Evolutionary conservation across 2,797 vertebrate species (phyloP).

Genomic region (Rhyacichthys aspro): DNA sequence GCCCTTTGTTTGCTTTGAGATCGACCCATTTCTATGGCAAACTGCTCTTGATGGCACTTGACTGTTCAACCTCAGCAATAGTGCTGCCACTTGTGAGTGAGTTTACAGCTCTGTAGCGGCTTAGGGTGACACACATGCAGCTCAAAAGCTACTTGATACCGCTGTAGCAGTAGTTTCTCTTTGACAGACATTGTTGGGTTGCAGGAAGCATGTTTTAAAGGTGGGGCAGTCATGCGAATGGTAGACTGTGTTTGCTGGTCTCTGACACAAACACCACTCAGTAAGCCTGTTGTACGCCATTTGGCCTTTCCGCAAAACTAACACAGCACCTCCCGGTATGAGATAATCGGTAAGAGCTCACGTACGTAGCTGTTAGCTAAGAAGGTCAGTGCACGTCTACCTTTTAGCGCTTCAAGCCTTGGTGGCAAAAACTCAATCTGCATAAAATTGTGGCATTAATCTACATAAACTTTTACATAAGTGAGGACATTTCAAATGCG

Average conservation of each 20-base stretch:
- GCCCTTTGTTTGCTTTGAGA: constrained; percentile 78
- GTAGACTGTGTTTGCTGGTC: neutral
- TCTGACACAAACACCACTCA: constrained; percentile 33
- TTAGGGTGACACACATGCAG: constrained; percentile 49
- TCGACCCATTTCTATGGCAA: constrained; percentile 69
- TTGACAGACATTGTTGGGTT: constrained; percentile 52
- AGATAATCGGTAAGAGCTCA: constrained; percentile 63
- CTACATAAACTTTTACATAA: constrained; percentile 77
- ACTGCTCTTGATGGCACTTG: constrained; percentile 78
- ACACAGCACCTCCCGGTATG: constrained; percentile 49
- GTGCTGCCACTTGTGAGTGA: constrained; percentile 65
- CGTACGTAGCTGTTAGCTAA: constrained; percentile 55
- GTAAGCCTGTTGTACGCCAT: constrained; percentile 15
- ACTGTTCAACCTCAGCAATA: constrained; percentile 74
- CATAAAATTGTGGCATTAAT: constrained; percentile 78
- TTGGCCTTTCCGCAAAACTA: constrained; percentile 17
- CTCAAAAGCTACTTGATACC: constrained; percentile 59
- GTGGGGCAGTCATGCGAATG: constrained; percentile 8
- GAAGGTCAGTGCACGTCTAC: constrained; percentile 71
- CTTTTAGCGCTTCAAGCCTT: constrained; percentile 68
- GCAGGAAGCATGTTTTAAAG: constrained; percentile 42
- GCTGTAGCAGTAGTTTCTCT: constrained; percentile 52
- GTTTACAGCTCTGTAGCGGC: constrained; percentile 63
- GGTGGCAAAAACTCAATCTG: constrained; percentile 73
- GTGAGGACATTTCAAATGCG: constrained; percentile 64